Evolutionary conservation across 2,113 vertebrate genomes (phyloP).

Genomic region (Puntigrus tetrazona): DNA sequence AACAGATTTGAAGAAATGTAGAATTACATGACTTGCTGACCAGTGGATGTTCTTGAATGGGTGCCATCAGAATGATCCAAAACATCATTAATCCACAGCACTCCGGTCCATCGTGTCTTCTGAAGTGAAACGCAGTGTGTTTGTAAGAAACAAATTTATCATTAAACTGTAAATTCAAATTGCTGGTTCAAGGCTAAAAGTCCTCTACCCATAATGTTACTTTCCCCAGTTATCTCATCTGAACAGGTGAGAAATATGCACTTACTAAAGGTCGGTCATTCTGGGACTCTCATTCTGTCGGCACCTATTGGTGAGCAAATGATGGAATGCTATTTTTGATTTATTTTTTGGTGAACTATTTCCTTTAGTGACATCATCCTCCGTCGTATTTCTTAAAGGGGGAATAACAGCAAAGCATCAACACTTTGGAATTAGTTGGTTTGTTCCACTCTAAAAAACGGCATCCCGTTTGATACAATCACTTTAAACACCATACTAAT

Average conservation of each 20-base stretch:
- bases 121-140: background rate
- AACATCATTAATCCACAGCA: background rate
- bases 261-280: background rate
- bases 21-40: background rate
- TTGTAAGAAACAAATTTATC: background rate
- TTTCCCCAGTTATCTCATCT: background rate
- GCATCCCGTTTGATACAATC: background rate
- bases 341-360: background rate
- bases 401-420: background rate
- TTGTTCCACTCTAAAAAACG: background rate
- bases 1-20: too few species aligned
- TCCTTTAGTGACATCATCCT: background rate
- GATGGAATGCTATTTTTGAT: background rate
- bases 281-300: background rate
- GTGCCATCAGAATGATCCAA: background rate
- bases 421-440: too few species aligned
- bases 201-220: too few species aligned
- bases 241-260: background rate
- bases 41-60: background rate
- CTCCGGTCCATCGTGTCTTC: background rate
- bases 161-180: background rate
- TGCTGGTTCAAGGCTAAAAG: background rate
- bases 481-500: background rate
- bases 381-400: background rate
- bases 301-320: too few species aligned